A percentile compares a stretch with the other conserved stretches of the same genome.
phyloP scores from a whole-genome alignment of 1,140 invertebrate species.

The Acyrthosiphon pisum region DNA sequence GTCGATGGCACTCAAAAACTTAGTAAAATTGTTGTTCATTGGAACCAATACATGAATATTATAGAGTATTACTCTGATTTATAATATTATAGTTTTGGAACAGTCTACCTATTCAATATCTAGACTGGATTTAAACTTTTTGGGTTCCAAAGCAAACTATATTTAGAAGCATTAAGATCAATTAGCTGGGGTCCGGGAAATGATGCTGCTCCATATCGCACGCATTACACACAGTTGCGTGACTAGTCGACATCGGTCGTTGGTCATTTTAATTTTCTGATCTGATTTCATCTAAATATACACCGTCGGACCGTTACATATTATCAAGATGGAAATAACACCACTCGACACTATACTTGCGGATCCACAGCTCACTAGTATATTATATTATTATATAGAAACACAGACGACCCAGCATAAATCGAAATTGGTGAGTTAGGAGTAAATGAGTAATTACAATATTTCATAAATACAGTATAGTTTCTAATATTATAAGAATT shows the following conservation, averaged over 20 bases:
- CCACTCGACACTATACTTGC: neutral
- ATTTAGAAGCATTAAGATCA: neutral
- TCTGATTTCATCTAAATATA: neutral
- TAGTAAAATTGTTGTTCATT: neutral
- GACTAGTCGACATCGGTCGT: neutral
- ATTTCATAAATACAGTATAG: neutral
- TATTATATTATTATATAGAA: neutral
- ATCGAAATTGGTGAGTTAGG: no score
- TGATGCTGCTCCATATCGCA: neutral
- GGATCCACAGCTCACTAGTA: neutral
- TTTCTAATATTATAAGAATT: neutral
- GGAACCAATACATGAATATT: neutral
- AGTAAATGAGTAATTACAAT: neutral
- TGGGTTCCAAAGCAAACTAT: neutral
- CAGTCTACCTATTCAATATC: rapidly evolving
- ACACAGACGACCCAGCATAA: neutral
- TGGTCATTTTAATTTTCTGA: neutral
- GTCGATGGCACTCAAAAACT: no score
- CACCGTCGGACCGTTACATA: neutral
- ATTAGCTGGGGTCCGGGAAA: neutral
- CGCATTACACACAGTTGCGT: neutral
- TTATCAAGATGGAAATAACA: neutral
- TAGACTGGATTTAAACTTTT: neutral
- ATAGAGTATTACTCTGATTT: neutral
- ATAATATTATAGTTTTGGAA: neutral